These are phyloP conservation scores for Glossophaga mutica DNA, from an alignment of 2,797 vertebrate species.

Conservation along the genomic window DNA sequence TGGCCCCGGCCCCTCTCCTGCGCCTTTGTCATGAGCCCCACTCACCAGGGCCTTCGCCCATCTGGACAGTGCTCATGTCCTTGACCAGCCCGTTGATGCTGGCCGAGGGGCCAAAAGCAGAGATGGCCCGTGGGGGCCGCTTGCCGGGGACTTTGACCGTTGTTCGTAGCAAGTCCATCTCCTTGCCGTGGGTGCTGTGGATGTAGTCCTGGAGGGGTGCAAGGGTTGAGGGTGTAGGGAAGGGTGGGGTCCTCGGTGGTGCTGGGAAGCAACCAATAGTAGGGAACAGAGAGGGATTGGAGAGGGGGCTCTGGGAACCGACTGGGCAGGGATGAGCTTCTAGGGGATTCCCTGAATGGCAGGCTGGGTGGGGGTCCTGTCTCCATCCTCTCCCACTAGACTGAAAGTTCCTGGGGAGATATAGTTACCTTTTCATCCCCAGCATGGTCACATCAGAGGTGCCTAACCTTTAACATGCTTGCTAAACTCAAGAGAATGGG, in stretches of 20 bases:
- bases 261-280: background rate
- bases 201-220: slow-evolving; percentile 88
- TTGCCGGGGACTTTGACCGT: slow-evolving; percentile 98
- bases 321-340: background rate
- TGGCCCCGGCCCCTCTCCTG: background rate
- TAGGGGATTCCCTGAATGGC: background rate
- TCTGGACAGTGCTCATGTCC: slow-evolving; percentile 82
- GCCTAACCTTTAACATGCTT: background rate
- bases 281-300: background rate
- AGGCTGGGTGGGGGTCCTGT: background rate
- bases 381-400: background rate
- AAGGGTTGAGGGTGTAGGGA: background rate
- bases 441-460: background rate
- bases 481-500: background rate
- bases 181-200: slow-evolving; percentile 93
- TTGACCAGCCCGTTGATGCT: slow-evolving; percentile 92
- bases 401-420: background rate
- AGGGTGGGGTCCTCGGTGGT: background rate
- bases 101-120: slow-evolving; percentile 85
- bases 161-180: slow-evolving; percentile 94
- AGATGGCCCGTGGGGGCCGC: slow-evolving; percentile 93
- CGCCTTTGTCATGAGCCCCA: background rate
- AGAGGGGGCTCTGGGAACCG: background rate
- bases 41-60: slow-evolving; percentile 82
- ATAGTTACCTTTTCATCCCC: background rate